These are phyloP conservation scores for Xenopus laevis DNA, from an alignment of 2,113 vertebrate genomes.

Conservation along the genomic window DNA sequence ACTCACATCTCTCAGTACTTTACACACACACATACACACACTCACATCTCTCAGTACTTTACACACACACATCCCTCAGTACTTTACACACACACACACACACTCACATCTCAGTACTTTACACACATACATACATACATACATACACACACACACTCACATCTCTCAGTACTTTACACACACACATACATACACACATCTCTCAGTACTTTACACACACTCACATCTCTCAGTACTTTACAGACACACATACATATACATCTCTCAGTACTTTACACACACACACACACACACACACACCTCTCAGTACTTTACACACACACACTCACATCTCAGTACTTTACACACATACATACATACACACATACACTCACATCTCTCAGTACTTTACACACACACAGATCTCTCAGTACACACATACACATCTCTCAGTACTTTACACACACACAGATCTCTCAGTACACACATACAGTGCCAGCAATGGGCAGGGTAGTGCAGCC, in stretches of 20 bases:
- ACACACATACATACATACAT: no score
- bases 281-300: no score
- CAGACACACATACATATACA: no score
- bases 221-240: background rate
- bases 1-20: background rate
- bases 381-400: background rate
- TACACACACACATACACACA: slow-evolving; percentile 14
- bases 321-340: background rate
- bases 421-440: background rate
- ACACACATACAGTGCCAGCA: background rate
- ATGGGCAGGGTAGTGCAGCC: background rate
- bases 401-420: slow-evolving; percentile 28
- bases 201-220: background rate
- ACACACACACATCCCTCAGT: background rate
- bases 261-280: background rate
- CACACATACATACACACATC: slow-evolving; percentile 10
- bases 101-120: background rate
- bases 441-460: no score
- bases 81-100: background rate
- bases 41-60: background rate
- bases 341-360: no score
- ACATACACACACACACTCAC: slow-evolving; percentile 19
- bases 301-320: no score
- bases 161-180: background rate
- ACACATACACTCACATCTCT: slow-evolving; percentile 9